A percentile compares a stretch with the other conserved stretches of the same genome.
phyloP scores from a whole-genome alignment of 2,113 vertebrate species.

The Sturnus vulgaris region DNA sequence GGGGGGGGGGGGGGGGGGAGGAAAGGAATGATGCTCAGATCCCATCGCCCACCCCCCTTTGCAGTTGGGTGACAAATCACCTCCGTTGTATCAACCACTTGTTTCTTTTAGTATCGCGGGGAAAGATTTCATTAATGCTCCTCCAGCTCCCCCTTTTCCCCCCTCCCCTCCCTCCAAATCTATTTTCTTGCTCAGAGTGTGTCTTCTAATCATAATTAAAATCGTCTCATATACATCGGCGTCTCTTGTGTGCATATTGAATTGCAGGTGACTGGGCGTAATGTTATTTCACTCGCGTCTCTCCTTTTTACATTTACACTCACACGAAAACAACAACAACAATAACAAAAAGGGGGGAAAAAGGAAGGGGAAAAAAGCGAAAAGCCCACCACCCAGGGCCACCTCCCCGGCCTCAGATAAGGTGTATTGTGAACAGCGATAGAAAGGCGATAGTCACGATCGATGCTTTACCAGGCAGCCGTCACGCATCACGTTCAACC shows the following conservation, averaged over 20 bases:
- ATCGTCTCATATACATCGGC: slow-evolving; percentile 63
- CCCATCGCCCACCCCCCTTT: neutral
- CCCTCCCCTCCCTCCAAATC: slow-evolving; percentile 27
- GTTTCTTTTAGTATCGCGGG: slow-evolving; percentile 45
- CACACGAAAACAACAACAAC: neutral
- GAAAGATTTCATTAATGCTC: slow-evolving; percentile 53
- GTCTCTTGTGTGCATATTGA: slow-evolving; percentile 55
- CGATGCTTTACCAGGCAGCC: slow-evolving; percentile 54
- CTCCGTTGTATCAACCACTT: slow-evolving; percentile 51
- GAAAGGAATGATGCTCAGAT: neutral
- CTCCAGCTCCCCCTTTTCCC: neutral
- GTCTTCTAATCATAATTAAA: slow-evolving; percentile 69
- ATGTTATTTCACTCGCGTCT: slow-evolving; percentile 46
- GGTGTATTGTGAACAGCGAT: slow-evolving; percentile 24
- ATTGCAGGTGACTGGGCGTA: slow-evolving; percentile 58
- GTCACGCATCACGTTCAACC: slow-evolving; percentile 40
- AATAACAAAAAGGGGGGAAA: neutral
- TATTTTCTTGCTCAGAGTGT: slow-evolving; percentile 55
- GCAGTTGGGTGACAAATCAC: slow-evolving; percentile 49
- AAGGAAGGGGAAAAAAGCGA: fast-evolving
- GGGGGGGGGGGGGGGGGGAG: neutral
- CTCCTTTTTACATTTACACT: slow-evolving; percentile 23
- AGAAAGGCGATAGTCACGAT: slow-evolving; percentile 56
- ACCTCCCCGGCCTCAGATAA: neutral
- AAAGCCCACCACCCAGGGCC: neutral